Evolutionary conservation across 35 echinoderm and acorn worm species (phyloP).

Genomic region (Lytechinus variegatus): DNA sequence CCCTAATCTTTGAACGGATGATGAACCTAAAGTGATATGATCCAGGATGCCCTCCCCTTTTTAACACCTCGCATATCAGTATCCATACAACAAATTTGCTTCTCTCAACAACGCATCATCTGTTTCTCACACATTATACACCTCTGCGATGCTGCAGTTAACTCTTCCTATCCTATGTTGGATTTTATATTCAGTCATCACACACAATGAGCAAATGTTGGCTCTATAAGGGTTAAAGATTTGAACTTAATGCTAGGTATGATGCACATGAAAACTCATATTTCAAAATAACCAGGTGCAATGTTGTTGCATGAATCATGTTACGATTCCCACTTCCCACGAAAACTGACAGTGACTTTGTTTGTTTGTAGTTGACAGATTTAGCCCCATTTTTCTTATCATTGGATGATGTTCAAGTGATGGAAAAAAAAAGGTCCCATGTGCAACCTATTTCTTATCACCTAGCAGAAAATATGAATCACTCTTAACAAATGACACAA

Average conservation of each 20-base stretch:
- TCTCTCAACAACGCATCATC: not conserved
- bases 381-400: not conserved
- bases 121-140: not conserved
- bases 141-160: not conserved
- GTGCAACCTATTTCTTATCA: too few relatives aligned
- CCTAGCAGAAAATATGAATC: too few relatives aligned
- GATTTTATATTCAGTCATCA: not conserved
- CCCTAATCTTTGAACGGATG: not conserved
- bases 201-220: not conserved
- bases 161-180: not conserved
- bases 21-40: not conserved
- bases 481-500: too few relatives aligned
- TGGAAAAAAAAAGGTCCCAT: too few relatives aligned
- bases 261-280: not conserved
- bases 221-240: not conserved
- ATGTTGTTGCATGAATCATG: slow-evolving; percentile 2
- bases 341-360: not conserved
- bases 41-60: not conserved
- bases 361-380: not conserved
- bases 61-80: not conserved
- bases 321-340: not conserved
- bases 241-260: not conserved
- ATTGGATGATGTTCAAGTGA: too few relatives aligned
- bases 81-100: not conserved
- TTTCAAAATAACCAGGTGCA: slow-evolving; percentile 18